phyloP scores from a whole-genome alignment of 2,888 invertebrate genomes.

The Tenthredo mesomela region DNA sequence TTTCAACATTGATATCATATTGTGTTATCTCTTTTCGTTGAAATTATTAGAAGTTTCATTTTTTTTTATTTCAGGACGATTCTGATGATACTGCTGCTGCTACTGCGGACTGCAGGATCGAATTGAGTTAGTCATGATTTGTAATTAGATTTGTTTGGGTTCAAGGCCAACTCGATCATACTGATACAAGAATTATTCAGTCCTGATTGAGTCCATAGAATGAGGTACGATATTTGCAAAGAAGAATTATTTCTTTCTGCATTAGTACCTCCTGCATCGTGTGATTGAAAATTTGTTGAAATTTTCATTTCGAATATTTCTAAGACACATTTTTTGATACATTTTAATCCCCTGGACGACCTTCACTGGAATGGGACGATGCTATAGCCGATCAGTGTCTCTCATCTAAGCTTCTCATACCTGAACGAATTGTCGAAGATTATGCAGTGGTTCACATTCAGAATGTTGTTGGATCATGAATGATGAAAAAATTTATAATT shows the following conservation, averaged over 20 bases:
- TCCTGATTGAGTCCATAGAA: too few species aligned
- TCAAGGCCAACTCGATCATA: background rate
- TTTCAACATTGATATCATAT: background rate
- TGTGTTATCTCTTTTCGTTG: background rate
- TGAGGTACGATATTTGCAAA: too few species aligned
- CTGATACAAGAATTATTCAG: background rate
- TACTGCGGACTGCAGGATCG: too few species aligned
- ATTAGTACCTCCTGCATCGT: too few species aligned
- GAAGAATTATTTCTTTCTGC: too few species aligned
- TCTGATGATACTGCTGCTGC: too few species aligned
- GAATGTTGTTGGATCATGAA: background rate
- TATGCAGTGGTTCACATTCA: background rate
- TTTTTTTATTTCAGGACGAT: background rate
- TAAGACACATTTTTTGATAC: background rate
- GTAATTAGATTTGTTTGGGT: background rate
- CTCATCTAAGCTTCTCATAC: background rate
- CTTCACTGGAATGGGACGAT: constrained; percentile 1
- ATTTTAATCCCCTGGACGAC: background rate
- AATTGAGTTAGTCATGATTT: background rate
- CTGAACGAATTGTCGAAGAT: background rate
- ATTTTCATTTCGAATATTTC: background rate
- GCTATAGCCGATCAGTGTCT: background rate
- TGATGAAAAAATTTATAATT: background rate
- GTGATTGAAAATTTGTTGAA: background rate
- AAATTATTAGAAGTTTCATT: background rate